A percentile compares a stretch with the other conserved stretches of the same genome.
Evolutionary conservation across 2,797 vertebrate genomes (phyloP).

Genomic region (Cirrhinus mrigala): DNA sequence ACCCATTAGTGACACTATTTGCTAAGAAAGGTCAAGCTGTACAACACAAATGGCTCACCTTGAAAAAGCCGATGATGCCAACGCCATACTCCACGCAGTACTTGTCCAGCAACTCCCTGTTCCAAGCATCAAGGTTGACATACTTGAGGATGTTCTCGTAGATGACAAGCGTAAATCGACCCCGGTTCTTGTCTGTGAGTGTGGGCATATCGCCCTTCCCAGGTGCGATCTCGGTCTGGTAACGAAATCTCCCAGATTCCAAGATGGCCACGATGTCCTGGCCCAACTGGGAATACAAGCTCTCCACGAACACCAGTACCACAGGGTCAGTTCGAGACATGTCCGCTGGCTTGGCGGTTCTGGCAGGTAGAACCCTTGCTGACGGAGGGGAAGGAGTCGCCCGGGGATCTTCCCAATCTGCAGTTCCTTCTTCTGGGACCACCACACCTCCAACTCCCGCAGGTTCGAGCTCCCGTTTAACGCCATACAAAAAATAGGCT

Average conservation of each 20-base stretch:
- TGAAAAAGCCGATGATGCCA: conserved; percentile 99
- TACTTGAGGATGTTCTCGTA: conserved; percentile 99
- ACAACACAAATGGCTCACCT: conserved; percentile 76
- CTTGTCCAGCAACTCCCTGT: conserved; percentile 98
- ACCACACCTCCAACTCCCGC: conserved; percentile 74
- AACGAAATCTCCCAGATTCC: conserved; percentile 95
- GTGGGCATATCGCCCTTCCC: conserved; percentile 99
- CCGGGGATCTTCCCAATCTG: conserved; percentile 87
- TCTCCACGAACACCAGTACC: conserved; percentile 98
- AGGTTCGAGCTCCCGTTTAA: conserved; percentile 93
- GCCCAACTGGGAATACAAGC: conserved; percentile 97
- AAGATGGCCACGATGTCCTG: conserved; percentile 98
- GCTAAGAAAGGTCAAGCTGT: conserved; percentile 18
- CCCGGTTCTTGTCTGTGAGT: conserved; percentile 93
- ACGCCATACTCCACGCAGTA: conserved; percentile 98
- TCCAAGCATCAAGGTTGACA: conserved; percentile 97
- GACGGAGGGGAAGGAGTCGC: conserved; percentile 85
- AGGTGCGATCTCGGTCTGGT: conserved; percentile 95
- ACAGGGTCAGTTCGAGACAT: conserved; percentile 92
- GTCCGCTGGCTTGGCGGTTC: conserved; percentile 67
- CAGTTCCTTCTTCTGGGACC: conserved; percentile 73
- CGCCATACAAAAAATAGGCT: conserved; percentile 98
- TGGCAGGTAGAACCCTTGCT: conserved; percentile 76
- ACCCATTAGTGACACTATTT: conserved; percentile 29
- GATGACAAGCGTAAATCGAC: conserved; percentile 94